Percentiles rank a stretch among this genome's conserved stretches.
These are phyloP conservation scores for Microchirus variegatus DNA, from an alignment of 2,797 vertebrate genomes.

Conservation along the genomic window DNA sequence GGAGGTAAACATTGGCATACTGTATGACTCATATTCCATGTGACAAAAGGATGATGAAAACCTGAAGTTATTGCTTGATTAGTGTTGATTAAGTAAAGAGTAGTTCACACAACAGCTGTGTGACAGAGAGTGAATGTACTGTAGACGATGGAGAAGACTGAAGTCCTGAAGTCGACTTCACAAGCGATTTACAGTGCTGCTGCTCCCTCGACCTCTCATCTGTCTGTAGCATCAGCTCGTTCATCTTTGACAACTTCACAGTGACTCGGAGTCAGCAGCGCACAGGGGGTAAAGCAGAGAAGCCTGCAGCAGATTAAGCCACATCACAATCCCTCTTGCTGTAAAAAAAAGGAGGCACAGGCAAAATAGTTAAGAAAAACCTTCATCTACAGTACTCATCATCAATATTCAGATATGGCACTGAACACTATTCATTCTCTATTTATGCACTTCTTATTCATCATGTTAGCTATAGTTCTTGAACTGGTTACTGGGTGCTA, in stretches of 20 bases:
- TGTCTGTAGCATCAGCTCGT: neutral
- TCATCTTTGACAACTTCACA: constrained; percentile 24
- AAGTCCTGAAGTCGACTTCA: neutral
- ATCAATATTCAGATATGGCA: neutral
- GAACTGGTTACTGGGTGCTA: no score
- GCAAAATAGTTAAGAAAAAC: constrained; percentile 1
- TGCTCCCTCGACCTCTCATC: constrained; percentile 2
- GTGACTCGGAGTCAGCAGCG: constrained; percentile 30
- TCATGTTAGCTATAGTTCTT: neutral
- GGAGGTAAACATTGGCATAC: constrained; percentile 9
- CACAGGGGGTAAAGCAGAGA: neutral
- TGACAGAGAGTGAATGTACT: neutral
- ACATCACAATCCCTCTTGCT: constrained; percentile 59
- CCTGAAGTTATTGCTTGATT: constrained; percentile 23
- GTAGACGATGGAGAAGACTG: constrained; percentile 1
- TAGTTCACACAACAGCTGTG: neutral
- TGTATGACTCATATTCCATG: constrained; percentile 4
- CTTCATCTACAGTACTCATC: no score
- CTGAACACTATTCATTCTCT: neutral
- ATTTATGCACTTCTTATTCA: neutral
- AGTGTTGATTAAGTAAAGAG: constrained; percentile 13
- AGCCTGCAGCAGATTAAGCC: constrained; percentile 8
- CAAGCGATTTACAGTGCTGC: constrained; percentile 3
- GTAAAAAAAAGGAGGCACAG: constrained; percentile 28
- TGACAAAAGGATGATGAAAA: constrained; percentile 8